phyloP scores from a whole-genome alignment of 2,888 invertebrate species.

The Caenorhabditis japonica region DNA sequence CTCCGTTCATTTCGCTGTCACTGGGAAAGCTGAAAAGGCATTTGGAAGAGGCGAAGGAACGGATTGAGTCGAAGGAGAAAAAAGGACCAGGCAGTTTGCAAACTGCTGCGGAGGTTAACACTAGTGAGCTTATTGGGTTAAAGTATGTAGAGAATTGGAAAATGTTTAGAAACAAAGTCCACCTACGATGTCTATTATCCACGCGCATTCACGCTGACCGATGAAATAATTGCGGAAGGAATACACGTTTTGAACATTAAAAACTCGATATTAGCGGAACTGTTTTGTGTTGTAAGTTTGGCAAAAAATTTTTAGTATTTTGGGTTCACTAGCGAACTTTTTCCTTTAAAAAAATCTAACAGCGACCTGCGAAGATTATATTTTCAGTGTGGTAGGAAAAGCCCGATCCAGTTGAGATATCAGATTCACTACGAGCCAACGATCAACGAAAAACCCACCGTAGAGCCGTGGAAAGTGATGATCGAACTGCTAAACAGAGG shows the following conservation, averaged over 20 bases:
- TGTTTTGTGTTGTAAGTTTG: slow-evolving; percentile 62
- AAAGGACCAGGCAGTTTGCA: not conserved
- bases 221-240: slow-evolving; percentile 52
- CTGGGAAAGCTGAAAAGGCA: slow-evolving; percentile 39
- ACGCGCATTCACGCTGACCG: slow-evolving; percentile 47
- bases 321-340: no score
- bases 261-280: slow-evolving; percentile 62
- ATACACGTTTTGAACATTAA: slow-evolving; percentile 50
- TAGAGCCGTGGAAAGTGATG: slow-evolving; percentile 61
- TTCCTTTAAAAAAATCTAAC: not conserved
- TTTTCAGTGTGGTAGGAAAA: slow-evolving; percentile 60
- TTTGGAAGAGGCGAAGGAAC: slow-evolving; percentile 12
- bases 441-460: not conserved
- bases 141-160: not conserved
- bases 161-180: slow-evolving; percentile 27
- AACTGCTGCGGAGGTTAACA: slow-evolving; percentile 10
- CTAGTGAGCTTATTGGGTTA: slow-evolving; percentile 13
- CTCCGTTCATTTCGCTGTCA: slow-evolving; percentile 32
- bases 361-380: not conserved
- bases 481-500: slow-evolving; percentile 51
- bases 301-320: not conserved
- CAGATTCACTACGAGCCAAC: slow-evolving; percentile 12
- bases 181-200: slow-evolving; percentile 34
- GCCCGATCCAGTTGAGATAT: slow-evolving; percentile 56
- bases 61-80: not conserved